Evolutionary conservation across 2,888 invertebrate genomes (phyloP), one percentile per base, ranked within the genome.

Genomic region (Mythimna lalbum): DNA sequence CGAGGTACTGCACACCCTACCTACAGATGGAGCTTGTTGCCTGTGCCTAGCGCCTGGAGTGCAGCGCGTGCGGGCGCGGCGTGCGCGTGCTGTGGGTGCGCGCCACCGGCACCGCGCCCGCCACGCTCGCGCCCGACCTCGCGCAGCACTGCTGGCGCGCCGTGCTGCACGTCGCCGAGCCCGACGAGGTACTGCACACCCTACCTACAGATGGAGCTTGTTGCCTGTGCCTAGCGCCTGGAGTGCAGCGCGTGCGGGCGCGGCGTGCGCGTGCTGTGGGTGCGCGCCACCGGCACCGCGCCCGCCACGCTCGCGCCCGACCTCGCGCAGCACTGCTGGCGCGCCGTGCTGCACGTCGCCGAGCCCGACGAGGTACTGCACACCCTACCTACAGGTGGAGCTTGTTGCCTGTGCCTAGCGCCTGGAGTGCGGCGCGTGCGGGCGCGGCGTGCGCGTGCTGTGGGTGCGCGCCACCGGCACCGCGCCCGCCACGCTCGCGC

Each of bases 161-260:
- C 27, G 90, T 91, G 73, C 87, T 94, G 63, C 90, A 91, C 60
- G 91, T 94, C 10, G 85, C 86, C 0, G 92, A 94, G 50, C 92
- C 93, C 0, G 94, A 93, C 53, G 95, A 95, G 87, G 57, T 57
- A 57, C 31, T 33, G 0, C 10, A n/a, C 12, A 56, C 55, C 17
- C 56, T 56, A n/a, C 17, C 12, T 14, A 39, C 39, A 39, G 14
- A 4, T 39, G 39, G 39, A 39, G 12, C 14, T 12, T 12, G 36
- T 12, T 12, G 12, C 36, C 3, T 10, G 36, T 9, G 36, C 10
- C 10, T 33, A 7, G 36, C 36, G 36, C 12, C 36, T 12, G 12
- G 94, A 93, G 85, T 95, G 95, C 87, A 93, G 93, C 55, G 95
- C 93, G 62, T 95, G 95, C 85, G 95, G 95, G 0, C 92, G 94